Conservation (phyloP, 2,888 invertebrate genomes). For the Spatulosminthurus flaviceps region DNA sequence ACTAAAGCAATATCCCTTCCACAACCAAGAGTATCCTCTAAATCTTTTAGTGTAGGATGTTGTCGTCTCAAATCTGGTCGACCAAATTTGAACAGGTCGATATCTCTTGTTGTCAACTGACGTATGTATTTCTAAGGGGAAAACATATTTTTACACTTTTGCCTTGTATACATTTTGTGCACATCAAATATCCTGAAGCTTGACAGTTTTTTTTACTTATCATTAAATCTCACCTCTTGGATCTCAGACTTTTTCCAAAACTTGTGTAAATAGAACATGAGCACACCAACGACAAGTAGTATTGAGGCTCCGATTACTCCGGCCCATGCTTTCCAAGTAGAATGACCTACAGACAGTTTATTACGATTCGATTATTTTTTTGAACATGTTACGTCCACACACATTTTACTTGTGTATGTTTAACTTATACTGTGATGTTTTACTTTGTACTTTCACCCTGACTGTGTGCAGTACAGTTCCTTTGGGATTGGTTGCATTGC, state of each 20-base stretch:
- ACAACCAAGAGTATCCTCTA: background rate
- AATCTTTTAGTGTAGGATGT: background rate
- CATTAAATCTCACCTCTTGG: background rate
- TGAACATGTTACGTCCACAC: too few relatives aligned
- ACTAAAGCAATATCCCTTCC: background rate
- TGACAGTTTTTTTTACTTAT: background rate
- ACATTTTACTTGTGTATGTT: background rate
- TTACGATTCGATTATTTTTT: too few relatives aligned
- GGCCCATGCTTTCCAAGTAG: background rate
- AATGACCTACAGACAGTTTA: background rate
- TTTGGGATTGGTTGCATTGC: constrained; percentile 38
- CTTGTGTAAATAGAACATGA: constrained; percentile 22
- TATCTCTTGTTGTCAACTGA: constrained; percentile 6
- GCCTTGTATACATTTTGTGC: too few relatives aligned
- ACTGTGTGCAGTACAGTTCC: constrained; percentile 9
- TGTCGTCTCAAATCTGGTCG: background rate
- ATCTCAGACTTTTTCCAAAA: constrained; percentile 12
- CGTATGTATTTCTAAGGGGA: background rate
- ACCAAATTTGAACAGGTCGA: constrained; percentile 26
- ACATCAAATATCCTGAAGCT: too few relatives aligned
- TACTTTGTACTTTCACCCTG: background rate
- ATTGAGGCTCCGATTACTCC: background rate
- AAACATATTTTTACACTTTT: too few relatives aligned
- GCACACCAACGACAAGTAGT: background rate
- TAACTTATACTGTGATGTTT: background rate